Base-by-base conservation (phyloP, 2,888 invertebrate species). In the Ectemnius cavifrons region DNA sequence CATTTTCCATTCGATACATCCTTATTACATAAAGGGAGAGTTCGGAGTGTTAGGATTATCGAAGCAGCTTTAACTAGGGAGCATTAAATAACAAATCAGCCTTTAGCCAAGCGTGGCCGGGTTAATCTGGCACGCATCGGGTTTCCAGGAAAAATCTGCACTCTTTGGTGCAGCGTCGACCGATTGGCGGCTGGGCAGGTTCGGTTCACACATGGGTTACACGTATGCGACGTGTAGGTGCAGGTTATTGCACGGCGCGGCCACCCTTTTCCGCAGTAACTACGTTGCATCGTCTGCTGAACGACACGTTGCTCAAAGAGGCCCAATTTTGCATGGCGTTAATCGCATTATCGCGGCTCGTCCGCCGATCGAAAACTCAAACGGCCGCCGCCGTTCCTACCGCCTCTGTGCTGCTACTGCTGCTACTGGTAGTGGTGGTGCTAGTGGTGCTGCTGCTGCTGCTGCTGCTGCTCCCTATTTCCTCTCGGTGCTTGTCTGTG, bases 281-380 rank as follows among this genome's bases (percentile, higher is more conserved):
- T 84, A 79, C 84, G 82, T 85, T 84, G 79, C 81, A 77, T 83
- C 82, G 80, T 69, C 78, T 75, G 75, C 78, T 78, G 82, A 84
- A 84, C 84, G 82, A 85, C 82, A 80, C 81, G 83, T 79, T 82
- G 79, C 83, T 82, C 88, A 88, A 88, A 88, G 87, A 84, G 88
- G 78, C 81, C 80, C 87, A 86, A 88, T 88, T 86, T 88, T 79
- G 75, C 81, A 76, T 74, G 84, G 88, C 85, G 87, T 84, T 86
- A 86, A 88, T 84, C 80, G 73, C 81, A 84, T 88, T 88, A 87
- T 78, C 82, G 71, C 76, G 60, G 61, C 63, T 72, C 66, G 73
- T 69, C 71, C 68, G 62, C 71, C 79, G 77, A 82, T 84, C 84
- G 85, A 81, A 80, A 85, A 81, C 80, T 84, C 80, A 79, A 83